These are phyloP conservation scores for Sciurus niger DNA, from an alignment of 2,113 vertebrate genomes.

Conservation along the genomic window DNA sequence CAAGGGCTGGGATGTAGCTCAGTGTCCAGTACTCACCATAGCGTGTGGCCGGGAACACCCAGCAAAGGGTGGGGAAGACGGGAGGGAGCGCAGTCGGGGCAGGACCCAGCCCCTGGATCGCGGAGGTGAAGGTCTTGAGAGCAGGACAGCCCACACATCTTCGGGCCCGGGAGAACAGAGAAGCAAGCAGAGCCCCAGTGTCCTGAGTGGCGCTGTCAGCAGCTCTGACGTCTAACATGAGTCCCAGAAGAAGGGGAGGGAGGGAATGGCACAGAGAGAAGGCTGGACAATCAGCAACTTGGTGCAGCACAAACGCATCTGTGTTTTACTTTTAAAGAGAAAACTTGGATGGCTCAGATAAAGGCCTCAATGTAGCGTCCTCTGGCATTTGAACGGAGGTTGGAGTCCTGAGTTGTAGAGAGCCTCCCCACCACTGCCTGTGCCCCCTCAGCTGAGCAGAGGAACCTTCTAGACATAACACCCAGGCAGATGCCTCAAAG, in stretches of 20 bases:
- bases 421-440: too few relatives aligned
- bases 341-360: neutral
- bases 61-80: neutral
- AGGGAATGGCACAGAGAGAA: neutral
- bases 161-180: neutral
- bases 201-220: too few relatives aligned
- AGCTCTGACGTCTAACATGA: neutral
- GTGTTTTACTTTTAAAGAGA: neutral
- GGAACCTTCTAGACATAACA: neutral
- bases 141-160: neutral
- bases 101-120: too few relatives aligned
- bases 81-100: accelerated
- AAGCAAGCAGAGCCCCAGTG: neutral
- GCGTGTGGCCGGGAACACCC: neutral
- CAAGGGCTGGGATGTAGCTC: too few relatives aligned
- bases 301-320: neutral
- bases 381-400: neutral
- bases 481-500: neutral
- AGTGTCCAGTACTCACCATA: too few relatives aligned
- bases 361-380: neutral
- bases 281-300: neutral
- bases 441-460: neutral
- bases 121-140: neutral
- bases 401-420: neutral
- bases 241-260: neutral